Conservation (phyloP, 2,888 invertebrate species). For the Clitarchus hookeri region DNA sequence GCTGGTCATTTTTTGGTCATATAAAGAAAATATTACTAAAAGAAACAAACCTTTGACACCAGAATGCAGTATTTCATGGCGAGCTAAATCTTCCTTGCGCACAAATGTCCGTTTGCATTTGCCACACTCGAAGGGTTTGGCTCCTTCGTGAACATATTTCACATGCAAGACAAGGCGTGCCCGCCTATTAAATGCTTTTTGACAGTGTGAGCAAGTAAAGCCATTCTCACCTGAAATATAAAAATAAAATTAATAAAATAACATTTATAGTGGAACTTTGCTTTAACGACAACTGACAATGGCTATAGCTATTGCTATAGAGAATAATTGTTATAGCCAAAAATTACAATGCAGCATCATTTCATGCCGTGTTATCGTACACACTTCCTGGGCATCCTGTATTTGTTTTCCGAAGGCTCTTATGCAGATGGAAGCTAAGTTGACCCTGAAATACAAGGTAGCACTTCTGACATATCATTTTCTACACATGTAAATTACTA, state of each 20-base stretch:
- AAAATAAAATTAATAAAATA: background rate
- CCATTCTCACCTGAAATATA: constrained; percentile 60
- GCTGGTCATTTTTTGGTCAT: too few relatives aligned
- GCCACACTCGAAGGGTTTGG: constrained; percentile 62
- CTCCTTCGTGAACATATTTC: constrained; percentile 67
- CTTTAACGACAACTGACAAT: background rate
- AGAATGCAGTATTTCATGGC: constrained; percentile 63
- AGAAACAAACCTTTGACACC: constrained; percentile 60
- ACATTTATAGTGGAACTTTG: background rate
- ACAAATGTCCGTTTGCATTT: constrained; percentile 64
- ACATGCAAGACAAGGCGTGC: constrained; percentile 61
- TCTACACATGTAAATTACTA: too few relatives aligned
- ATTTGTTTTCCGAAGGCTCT: too few relatives aligned
- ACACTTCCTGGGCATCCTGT: too few relatives aligned
- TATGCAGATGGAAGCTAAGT: too few relatives aligned
- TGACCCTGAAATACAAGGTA: too few relatives aligned
- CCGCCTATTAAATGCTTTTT: constrained; percentile 59
- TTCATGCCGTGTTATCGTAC: too few relatives aligned
- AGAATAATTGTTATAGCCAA: too few relatives aligned
- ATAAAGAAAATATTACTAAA: background rate
- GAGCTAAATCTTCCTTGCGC: constrained; percentile 64
- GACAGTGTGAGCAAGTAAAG: constrained; percentile 66
- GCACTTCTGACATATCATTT: too few relatives aligned
- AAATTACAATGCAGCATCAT: too few relatives aligned
- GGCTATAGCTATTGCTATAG: too few relatives aligned